Base-by-base conservation (phyloP, 2,888 invertebrate species). In the Fissipunctia ypsillon region DNA sequence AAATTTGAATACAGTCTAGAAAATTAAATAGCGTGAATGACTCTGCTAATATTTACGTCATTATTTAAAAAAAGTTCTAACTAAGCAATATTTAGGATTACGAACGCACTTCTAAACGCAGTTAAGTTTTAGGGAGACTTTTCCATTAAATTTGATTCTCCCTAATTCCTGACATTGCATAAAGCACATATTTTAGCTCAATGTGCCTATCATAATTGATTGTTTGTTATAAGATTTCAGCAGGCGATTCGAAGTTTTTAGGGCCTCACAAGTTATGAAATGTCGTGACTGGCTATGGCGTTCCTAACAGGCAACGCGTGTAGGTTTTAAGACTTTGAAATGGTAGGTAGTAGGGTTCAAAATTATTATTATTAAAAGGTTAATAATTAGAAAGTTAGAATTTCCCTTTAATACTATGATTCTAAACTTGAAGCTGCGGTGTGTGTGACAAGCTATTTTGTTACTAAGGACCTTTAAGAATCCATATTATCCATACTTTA, bases 261-360 rank as follows among this genome's bases (percentile, higher is more conserved):
- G 4, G 10, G 9, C 7, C 7, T 76, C 0, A 41, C 19, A 25
- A 50, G 28, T 38, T 56, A 50, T 31, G 9, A 43, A 54, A 79
- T 14, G 0, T 45, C 19, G 35, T 35, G 31, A 5, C n/a, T 35
- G 35, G 22, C 31, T 19, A 31, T 22, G 25, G 25, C 19, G 43
- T 70, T 35, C 41, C 7, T 25, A 35, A 35, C 38, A 54, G 38
- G 19, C 19, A 19, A 14, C n/a, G 12, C 25, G 76, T 54, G 57
- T 50, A 73, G 56, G n/a, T 35, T 57, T 78, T 28, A 43, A 50
- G 16, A 28, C 43, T 73, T 80, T 73, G 50, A 59, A 75, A 75
- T 59, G 57, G 19, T 50, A 73, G 57, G 19, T 50, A 73, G 48
- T 16, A 43, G 31, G 1, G 7, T 19, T 35, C 14, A 7, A 78